phyloP scores from a whole-genome alignment of 2,797 vertebrate genomes.

The Gymnoscopelus braueri region DNA sequence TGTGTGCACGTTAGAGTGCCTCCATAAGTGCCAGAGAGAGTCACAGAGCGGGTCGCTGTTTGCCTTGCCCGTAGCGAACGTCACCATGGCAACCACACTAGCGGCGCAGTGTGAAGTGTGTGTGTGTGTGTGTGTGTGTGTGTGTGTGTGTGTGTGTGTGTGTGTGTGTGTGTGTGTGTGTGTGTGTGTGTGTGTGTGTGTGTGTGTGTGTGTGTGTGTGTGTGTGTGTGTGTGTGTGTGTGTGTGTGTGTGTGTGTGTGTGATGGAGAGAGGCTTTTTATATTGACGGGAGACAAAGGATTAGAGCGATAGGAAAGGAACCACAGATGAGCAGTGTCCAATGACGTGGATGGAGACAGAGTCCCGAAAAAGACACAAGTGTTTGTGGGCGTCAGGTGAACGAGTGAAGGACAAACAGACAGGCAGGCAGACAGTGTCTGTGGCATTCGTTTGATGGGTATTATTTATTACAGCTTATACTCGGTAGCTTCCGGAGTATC shows the following conservation, averaged over 20 bases:
- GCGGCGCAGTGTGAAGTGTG: slow-evolving; percentile 81
- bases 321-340: neutral
- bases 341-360: neutral
- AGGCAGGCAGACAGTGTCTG: no score
- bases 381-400: neutral
- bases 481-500: no score
- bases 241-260: neutral
- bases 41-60: slow-evolving; percentile 78
- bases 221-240: slow-evolving; percentile 34
- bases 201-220: slow-evolving; percentile 54
- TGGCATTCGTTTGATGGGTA: no score
- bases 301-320: neutral
- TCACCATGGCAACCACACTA: slow-evolving; percentile 80
- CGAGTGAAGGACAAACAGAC: neutral
- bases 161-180: neutral
- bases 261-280: neutral
- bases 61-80: slow-evolving; percentile 73
- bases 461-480: no score
- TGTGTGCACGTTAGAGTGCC: slow-evolving; percentile 21
- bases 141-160: neutral
- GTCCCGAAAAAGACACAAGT: no score
- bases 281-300: neutral
- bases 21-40: slow-evolving; percentile 65
- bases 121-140: slow-evolving; percentile 40
- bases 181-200: neutral